phyloP scores from a whole-genome alignment of 2,888 invertebrate genomes.

The Tipula unca region DNA sequence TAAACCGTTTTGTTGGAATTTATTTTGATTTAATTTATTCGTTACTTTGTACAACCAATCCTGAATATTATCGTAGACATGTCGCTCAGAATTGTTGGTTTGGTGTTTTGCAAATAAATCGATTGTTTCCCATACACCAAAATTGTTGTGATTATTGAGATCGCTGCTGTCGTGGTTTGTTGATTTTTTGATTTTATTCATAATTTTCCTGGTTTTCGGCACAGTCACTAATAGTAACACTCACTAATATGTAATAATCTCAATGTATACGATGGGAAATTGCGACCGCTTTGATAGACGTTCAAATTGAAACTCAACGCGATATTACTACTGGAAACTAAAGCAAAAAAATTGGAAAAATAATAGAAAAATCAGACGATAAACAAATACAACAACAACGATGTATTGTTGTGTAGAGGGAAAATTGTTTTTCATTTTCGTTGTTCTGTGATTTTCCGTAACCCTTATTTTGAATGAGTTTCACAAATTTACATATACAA shows the following conservation, averaged over 20 bases:
- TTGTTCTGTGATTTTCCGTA: not conserved
- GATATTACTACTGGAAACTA: not conserved
- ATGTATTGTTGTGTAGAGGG: not conserved
- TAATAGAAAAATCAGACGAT: not conserved
- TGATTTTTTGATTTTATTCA: not conserved
- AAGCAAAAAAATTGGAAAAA: not conserved
- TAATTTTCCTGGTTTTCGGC: not conserved
- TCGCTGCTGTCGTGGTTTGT: not conserved
- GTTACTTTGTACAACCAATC: not conserved
- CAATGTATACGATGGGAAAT: not conserved
- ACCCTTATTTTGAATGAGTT: not conserved
- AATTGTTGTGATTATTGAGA: not conserved
- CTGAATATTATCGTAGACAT: not conserved
- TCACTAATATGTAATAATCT: not conserved
- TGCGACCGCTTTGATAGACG: not conserved
- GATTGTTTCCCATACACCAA: conserved; percentile 1
- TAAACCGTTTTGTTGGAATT: not conserved
- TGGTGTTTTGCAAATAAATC: conserved; percentile 14
- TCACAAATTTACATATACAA: not conserved
- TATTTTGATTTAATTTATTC: not conserved
- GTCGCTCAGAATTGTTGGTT: not conserved
- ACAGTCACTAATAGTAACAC: not conserved
- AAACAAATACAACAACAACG: not conserved
- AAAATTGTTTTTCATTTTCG: not conserved
- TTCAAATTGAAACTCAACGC: conserved; percentile 15